These are phyloP conservation scores for Champsocephalus esox DNA, from an alignment of 2,797 vertebrate species.

Conservation along the genomic window DNA sequence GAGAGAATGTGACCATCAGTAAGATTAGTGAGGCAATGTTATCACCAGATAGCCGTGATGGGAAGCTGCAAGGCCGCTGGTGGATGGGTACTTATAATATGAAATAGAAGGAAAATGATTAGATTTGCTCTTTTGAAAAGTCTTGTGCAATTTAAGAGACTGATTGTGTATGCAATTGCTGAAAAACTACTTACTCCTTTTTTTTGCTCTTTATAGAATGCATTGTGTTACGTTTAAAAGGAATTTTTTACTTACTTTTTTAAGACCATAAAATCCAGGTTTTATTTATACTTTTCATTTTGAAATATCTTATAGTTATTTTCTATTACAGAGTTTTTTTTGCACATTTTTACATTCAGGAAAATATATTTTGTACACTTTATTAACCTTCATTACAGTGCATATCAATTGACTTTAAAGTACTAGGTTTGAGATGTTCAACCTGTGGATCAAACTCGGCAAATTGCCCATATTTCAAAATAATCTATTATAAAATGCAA, in stretches of 20 bases:
- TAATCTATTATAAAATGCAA: conserved; percentile 10
- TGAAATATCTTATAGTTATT: background rate
- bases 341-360: background rate
- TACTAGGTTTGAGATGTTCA: background rate
- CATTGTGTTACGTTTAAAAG: conserved; percentile 15
- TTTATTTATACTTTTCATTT: conserved; percentile 13
- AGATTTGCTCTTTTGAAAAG: conserved; percentile 66
- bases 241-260: background rate
- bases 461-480: conserved; percentile 51
- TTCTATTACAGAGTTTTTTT: no score
- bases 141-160: conserved; percentile 67
- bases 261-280: background rate
- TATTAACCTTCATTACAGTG: background rate
- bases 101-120: conserved; percentile 69
- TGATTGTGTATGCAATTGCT: conserved; percentile 64
- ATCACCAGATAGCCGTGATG: conserved; percentile 61
- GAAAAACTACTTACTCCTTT: conserved; percentile 26
- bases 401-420: background rate
- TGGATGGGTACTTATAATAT: conserved; percentile 71
- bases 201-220: conserved; percentile 18
- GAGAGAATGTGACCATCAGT: conserved; percentile 71
- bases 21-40: conserved; percentile 71
- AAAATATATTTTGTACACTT: conserved; percentile 1
- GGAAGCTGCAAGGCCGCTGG: conserved; percentile 38
- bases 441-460: conserved; percentile 23